Conservation (phyloP, 2,888 invertebrate species). For the Metacarcinus magister region DNA sequence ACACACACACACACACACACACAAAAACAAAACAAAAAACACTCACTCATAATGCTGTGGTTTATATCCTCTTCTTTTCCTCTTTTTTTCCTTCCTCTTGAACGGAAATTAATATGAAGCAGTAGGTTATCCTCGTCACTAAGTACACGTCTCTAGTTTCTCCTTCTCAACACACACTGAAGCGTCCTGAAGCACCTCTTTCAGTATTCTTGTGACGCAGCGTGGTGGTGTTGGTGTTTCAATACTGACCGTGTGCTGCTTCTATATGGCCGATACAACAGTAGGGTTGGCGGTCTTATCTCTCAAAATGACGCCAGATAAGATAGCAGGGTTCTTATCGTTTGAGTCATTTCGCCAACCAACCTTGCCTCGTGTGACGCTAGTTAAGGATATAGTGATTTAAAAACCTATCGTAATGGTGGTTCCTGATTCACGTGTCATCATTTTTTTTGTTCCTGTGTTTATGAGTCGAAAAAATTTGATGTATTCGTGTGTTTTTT, state of each 20-base stretch:
- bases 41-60: not conserved
- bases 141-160: not conserved
- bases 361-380: not conserved
- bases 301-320: not conserved
- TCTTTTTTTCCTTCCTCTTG: not conserved
- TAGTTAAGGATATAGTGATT: not conserved
- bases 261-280: not conserved
- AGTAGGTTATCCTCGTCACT: not conserved
- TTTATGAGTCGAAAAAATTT: too few relatives aligned
- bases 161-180: not conserved
- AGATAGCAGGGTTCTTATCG: not conserved
- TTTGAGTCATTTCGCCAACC: not conserved
- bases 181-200: not conserved
- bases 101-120: not conserved
- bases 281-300: not conserved
- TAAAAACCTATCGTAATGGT: not conserved
- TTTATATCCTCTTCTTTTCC: not conserved
- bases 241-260: not conserved
- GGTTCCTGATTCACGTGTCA: not conserved
- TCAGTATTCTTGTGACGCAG: not conserved
- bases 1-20: conserved; percentile 19
- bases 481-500: too few relatives aligned
- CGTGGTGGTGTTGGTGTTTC: not conserved
- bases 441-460: not conserved
- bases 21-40: not conserved